These are phyloP conservation scores for Cyclopterus lumpus DNA, from an alignment of 2,797 vertebrate species.

Conservation along the genomic window DNA sequence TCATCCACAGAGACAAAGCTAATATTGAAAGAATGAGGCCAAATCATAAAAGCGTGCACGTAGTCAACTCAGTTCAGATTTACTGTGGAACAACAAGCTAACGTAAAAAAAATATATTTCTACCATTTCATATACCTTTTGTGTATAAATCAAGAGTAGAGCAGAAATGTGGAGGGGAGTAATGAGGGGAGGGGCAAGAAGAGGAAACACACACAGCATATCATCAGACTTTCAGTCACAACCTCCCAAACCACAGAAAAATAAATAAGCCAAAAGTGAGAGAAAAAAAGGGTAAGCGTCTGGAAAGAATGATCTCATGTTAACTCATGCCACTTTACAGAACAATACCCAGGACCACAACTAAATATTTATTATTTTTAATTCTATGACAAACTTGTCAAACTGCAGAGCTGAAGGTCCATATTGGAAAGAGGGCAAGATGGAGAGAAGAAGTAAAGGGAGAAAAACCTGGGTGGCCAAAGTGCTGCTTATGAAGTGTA, in stretches of 20 bases:
- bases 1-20: constrained; percentile 28
- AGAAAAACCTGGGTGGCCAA: constrained; percentile 61
- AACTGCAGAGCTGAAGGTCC: constrained; percentile 32
- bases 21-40: constrained; percentile 41
- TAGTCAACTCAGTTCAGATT: constrained; percentile 39
- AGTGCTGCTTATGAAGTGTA: constrained; percentile 44
- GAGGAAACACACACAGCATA: constrained; percentile 67
- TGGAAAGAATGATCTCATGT: constrained; percentile 77
- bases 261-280: constrained; percentile 64
- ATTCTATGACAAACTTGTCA: constrained; percentile 64
- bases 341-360: constrained; percentile 71
- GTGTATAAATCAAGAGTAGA: constrained; percentile 48
- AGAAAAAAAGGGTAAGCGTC: constrained; percentile 39
- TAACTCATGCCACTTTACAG: constrained; percentile 60
- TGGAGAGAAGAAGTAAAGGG: constrained; percentile 15
- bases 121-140: constrained; percentile 47
- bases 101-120: constrained; percentile 32
- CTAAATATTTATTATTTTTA: constrained; percentile 65
- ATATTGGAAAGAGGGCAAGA: constrained; percentile 14
- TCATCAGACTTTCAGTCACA: constrained; percentile 67
- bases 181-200: constrained; percentile 44
- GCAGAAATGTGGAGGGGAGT: constrained; percentile 43
- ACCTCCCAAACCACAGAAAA: constrained; percentile 74
- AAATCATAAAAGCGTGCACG: constrained; percentile 13
- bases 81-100: constrained; percentile 50